Conservation (phyloP, 2,797 vertebrate genomes). For the Coendou prehensilis region DNA sequence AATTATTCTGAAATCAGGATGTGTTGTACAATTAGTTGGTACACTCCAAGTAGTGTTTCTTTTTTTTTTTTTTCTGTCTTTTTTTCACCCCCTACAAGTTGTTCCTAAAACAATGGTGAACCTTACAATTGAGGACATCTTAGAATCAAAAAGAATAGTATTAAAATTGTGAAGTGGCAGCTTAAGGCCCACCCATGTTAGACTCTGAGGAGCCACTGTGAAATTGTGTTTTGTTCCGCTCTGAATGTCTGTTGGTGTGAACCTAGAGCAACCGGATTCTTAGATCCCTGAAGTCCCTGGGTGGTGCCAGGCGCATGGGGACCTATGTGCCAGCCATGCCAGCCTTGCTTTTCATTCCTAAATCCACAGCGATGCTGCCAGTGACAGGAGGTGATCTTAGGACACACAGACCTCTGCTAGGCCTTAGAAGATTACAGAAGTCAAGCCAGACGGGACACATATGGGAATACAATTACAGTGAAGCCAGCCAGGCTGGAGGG, state of each 20-base stretch:
- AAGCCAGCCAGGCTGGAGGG: slow-evolving; percentile 17
- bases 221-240: slow-evolving; percentile 36
- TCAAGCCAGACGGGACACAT: slow-evolving; percentile 69
- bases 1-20: slow-evolving; percentile 83
- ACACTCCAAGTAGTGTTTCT: slow-evolving; percentile 22
- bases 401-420: slow-evolving; percentile 60
- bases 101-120: slow-evolving; percentile 71
- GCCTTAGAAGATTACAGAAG: slow-evolving; percentile 72
- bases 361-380: slow-evolving; percentile 48
- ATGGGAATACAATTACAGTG: slow-evolving; percentile 72
- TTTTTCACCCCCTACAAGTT: neutral
- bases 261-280: neutral
- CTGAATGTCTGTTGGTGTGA: slow-evolving; percentile 28
- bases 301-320: neutral
- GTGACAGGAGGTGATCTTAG: slow-evolving; percentile 59
- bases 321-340: neutral
- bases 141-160: slow-evolving; percentile 57
- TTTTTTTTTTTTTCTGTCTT: slow-evolving; percentile 59
- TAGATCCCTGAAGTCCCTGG: neutral
- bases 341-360: neutral
- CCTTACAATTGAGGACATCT: slow-evolving; percentile 71
- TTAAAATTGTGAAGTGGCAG: neutral
- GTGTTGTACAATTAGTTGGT: slow-evolving; percentile 77
- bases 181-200: neutral
- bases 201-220: slow-evolving; percentile 37